A percentile compares a stretch with the other conserved stretches of the same genome.
These are phyloP conservation scores for Pinctada fucata DNA, from an alignment of 2,888 invertebrate genomes.

Conservation along the genomic window DNA sequence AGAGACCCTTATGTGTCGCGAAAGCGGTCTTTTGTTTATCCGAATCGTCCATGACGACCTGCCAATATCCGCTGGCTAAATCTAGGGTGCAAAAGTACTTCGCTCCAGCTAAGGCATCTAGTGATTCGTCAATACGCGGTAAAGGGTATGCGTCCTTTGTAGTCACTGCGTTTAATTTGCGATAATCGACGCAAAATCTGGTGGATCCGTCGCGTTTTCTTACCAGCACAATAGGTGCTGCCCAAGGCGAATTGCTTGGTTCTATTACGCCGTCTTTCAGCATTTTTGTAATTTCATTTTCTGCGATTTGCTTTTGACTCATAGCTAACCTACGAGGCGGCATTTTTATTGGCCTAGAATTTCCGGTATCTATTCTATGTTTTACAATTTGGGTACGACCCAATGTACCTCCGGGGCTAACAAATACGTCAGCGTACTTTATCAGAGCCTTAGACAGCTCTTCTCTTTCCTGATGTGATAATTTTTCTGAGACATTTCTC, in stretches of 20 bases:
- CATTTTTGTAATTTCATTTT: constrained; percentile 21
- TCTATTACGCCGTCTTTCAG: constrained; percentile 28
- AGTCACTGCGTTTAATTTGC: constrained; percentile 31
- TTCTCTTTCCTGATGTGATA: background rate
- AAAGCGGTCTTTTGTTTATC: constrained; percentile 51
- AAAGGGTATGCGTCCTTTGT: constrained; percentile 36
- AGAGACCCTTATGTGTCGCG: constrained; percentile 36
- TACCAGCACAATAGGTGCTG: constrained; percentile 36
- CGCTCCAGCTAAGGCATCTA: constrained; percentile 46
- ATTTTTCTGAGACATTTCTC: background rate
- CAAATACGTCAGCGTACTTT: constrained; percentile 4
- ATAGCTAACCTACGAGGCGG: background rate
- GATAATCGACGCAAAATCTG: constrained; percentile 44
- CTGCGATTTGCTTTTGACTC: constrained; percentile 5
- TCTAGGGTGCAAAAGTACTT: constrained; percentile 52
- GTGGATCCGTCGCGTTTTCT: constrained; percentile 31
- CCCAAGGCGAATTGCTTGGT: constrained; percentile 26
- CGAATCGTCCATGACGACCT: constrained; percentile 39
- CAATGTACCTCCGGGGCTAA: background rate
- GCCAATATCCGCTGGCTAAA: constrained; percentile 55
- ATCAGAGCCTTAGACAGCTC: background rate
- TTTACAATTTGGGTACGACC: constrained; percentile 3
- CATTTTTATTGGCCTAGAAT: constrained; percentile 7
- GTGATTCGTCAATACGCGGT: constrained; percentile 37
- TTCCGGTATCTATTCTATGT: constrained; percentile 10